Evolutionary conservation across 1,140 invertebrate species (phyloP), one percentile per base, ranked within the genome.

Genomic region (Anastrepha obliqua): DNA sequence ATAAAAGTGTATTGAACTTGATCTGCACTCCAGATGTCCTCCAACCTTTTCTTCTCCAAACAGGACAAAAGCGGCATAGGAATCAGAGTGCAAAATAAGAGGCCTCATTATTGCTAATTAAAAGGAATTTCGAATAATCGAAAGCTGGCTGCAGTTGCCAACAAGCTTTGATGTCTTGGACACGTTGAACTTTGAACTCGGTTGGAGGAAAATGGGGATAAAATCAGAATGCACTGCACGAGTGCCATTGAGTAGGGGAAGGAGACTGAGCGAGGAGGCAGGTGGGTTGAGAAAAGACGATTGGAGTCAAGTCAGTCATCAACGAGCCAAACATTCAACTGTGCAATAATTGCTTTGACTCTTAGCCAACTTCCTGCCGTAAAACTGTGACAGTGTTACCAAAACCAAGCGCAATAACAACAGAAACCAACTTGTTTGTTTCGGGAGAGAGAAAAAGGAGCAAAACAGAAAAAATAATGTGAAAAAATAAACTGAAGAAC

Each of bases 31-130:
- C 20, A 47, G 17, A 58, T 55, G 47, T 17, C 47, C 44, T 81
- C 74, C 17, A 81, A 20, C n/a, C 74, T 20, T 47, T 55, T 81
- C 17, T 55, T 55, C 2, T 15, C 4, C n/a, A 15, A 55, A n/a
- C 47, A 2, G n/a, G 47, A 81, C 47, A 81, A 55, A 55, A 9
- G 47, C 74, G 17, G 8, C 44, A 55, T 9, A 81, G 74, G 51
- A 81, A 55, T 81, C 74, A 81, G 74, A 58, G 74, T 81, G 74
- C 74, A 81, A 81, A 81, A 81, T 55, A 81, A 81, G 74, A 81
- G 74, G 74, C 74, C 74, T 81, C 74, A 81, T 81, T 81, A 81
- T 81, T 55, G 74, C 74, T 81, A 81, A 81, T 81, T 81, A 81
- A 81, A 81, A 58, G 74, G 51, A 81, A 81, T 81, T 51, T 58